Conservation (phyloP, 2,797 vertebrate genomes). For the Cryptoblepharus egeriae region DNA sequence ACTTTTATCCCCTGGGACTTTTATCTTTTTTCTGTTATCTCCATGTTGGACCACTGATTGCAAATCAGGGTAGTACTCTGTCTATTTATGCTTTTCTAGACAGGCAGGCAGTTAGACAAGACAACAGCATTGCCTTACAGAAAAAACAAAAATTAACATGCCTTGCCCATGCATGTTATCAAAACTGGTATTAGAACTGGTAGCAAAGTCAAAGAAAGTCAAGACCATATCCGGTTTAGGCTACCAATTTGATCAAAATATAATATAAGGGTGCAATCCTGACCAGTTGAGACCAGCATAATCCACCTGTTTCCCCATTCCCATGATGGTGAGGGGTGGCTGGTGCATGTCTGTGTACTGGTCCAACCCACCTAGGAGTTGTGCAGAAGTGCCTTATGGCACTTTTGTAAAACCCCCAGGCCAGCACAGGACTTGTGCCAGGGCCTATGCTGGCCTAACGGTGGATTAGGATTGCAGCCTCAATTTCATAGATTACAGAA, state of each 20-base stretch:
- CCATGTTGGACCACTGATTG: not conserved
- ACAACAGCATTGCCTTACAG: not conserved
- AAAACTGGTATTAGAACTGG: not conserved
- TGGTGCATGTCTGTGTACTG: no score
- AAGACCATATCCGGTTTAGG: not conserved
- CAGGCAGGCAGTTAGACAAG: not conserved
- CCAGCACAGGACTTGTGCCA: no score
- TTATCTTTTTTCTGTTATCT: not conserved
- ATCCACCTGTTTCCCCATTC: no score
- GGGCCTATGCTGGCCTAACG: no score
- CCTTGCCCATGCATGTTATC: no score
- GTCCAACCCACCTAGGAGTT: no score
- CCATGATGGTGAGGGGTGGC: no score
- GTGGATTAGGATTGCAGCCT: no score
- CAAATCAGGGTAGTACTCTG: not conserved
- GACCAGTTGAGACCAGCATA: no score
- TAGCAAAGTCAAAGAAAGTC: not conserved
- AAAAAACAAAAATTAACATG: not conserved
- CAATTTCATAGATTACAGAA: slow-evolving; percentile 1
- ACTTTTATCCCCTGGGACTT: not conserved
- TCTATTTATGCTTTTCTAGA: not conserved
- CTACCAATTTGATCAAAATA: slow-evolving; percentile 14
- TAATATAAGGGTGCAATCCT: no score
- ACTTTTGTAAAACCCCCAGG: no score
- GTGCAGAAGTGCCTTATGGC: no score